These are phyloP conservation scores for Vesta saturnalis DNA, from an alignment of 2,888 invertebrate species.

Conservation along the genomic window DNA sequence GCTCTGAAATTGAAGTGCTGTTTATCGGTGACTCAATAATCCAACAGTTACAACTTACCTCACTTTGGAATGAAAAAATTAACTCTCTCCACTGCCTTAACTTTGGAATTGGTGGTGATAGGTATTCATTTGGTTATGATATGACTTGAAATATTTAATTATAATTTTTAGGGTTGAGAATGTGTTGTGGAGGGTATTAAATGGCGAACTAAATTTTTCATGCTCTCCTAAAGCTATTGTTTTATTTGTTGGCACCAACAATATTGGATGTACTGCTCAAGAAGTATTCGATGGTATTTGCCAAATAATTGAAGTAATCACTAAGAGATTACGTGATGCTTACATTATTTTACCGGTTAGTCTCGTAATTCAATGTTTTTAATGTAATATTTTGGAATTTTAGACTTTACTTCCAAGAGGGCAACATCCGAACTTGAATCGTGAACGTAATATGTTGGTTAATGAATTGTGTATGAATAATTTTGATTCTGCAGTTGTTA, in stretches of 20 bases:
- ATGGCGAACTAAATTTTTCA: slow-evolving; percentile 74
- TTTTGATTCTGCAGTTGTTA: slow-evolving; percentile 43
- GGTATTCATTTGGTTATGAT: slow-evolving; percentile 52
- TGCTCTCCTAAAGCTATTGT: slow-evolving; percentile 75
- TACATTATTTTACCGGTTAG: slow-evolving; percentile 68
- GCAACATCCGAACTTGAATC: slow-evolving; percentile 69
- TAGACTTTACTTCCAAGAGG: slow-evolving; percentile 75
- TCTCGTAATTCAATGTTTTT: slow-evolving; percentile 27
- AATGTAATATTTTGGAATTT: slow-evolving; percentile 37
- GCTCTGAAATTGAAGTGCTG: slow-evolving; percentile 71
- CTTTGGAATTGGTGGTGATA: slow-evolving; percentile 76
- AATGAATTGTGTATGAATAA: slow-evolving; percentile 66
- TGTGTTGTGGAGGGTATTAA: slow-evolving; percentile 73
- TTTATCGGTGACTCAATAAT: slow-evolving; percentile 76
- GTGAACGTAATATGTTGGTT: slow-evolving; percentile 69
- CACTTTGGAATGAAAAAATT: slow-evolving; percentile 72
- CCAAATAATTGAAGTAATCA: slow-evolving; percentile 68
- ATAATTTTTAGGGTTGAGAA: slow-evolving; percentile 66
- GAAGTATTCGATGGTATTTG: slow-evolving; percentile 71
- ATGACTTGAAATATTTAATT: neutral
- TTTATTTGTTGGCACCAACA: slow-evolving; percentile 74
- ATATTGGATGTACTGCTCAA: slow-evolving; percentile 69
- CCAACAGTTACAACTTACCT: slow-evolving; percentile 68
- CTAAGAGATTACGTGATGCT: slow-evolving; percentile 67
- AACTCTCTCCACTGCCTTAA: slow-evolving; percentile 75